Conservation (phyloP, 1,140 invertebrate species). For the Dreissena polymorpha region DNA sequence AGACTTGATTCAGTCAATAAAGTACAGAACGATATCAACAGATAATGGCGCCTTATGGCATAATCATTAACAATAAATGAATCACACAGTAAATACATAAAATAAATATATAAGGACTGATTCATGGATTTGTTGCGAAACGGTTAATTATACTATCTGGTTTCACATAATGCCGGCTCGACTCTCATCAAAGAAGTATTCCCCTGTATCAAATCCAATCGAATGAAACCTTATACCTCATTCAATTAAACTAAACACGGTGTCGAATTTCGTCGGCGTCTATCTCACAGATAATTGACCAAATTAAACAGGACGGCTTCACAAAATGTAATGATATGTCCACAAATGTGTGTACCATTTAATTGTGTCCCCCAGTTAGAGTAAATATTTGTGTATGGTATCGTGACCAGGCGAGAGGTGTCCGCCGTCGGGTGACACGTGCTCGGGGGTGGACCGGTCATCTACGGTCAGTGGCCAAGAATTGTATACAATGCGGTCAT, state of each 20-base stretch:
- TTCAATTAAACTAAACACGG: slow-evolving; percentile 36
- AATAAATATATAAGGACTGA: too few species aligned
- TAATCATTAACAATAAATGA: too few species aligned
- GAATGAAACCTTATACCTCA: slow-evolving; percentile 19
- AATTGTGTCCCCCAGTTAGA: not conserved
- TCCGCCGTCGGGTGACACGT: not conserved
- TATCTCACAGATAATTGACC: too few species aligned
- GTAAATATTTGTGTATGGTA: slow-evolving; percentile 33
- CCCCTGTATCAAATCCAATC: slow-evolving; percentile 36
- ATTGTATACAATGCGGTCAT: too few species aligned
- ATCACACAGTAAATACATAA: too few species aligned
- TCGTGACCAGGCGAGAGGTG: not conserved
- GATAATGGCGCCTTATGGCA: too few species aligned
- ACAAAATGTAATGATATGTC: not conserved
- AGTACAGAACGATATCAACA: too few species aligned
- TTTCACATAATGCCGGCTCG: too few species aligned
- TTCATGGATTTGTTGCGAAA: too few species aligned
- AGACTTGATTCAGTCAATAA: too few species aligned
- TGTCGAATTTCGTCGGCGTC: slow-evolving; percentile 19
- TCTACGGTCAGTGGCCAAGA: too few species aligned
- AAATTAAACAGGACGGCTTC: not conserved
- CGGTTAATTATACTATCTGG: too few species aligned
- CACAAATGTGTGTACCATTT: not conserved
- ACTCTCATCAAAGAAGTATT: not conserved
- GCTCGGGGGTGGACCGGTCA: not conserved